A percentile compares a stretch with the other conserved stretches of the same genome.
Evolutionary conservation across 2,113 vertebrate genomes (phyloP).

Genomic region (Phylloscopus trochilus): DNA sequence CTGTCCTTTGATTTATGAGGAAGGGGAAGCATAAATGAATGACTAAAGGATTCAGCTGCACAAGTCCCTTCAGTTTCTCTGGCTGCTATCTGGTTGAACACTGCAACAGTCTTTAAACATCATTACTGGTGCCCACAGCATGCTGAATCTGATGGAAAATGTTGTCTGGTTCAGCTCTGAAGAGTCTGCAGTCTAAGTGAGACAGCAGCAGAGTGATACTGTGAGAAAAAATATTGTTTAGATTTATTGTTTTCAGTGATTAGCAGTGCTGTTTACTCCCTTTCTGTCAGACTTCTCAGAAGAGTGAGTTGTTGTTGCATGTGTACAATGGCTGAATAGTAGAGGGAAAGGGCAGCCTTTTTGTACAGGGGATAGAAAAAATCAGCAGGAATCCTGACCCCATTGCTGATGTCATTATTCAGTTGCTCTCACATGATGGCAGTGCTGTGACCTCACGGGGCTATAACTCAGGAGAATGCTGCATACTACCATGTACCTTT

Average conservation of each 20-base stretch:
- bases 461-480: background rate
- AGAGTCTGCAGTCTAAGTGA: background rate
- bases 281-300: background rate
- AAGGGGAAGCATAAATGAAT: slow-evolving; percentile 29
- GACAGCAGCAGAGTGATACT: background rate
- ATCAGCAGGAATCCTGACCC: background rate
- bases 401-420: background rate
- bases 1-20: slow-evolving; percentile 37
- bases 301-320: background rate
- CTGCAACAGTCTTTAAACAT: background rate
- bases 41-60: slow-evolving; percentile 30
- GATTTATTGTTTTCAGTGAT: background rate
- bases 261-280: background rate
- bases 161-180: background rate
- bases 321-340: background rate
- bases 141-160: background rate
- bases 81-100: slow-evolving; percentile 9
- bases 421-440: background rate
- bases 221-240: background rate
- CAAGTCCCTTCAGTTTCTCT: slow-evolving; percentile 1
- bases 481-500: background rate
- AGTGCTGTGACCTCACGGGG: background rate
- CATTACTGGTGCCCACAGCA: background rate
- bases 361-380: background rate
- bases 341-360: background rate